Percentiles rank a stretch among this genome's conserved stretches.
Evolutionary conservation across 2,888 invertebrate genomes (phyloP).

Genomic region (Tuta absoluta): DNA sequence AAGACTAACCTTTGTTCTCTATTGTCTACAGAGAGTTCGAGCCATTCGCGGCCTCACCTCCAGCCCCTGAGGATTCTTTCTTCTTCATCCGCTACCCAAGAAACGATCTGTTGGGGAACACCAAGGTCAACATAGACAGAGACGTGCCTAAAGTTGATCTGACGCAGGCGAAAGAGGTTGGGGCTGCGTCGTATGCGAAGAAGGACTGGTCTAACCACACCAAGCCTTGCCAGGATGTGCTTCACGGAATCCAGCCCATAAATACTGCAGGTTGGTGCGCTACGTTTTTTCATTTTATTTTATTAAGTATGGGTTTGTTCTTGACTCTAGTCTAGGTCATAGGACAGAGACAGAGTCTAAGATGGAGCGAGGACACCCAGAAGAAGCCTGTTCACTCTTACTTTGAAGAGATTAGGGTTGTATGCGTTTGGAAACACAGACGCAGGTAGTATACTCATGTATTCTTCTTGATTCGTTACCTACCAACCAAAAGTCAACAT

Average conservation of each 20-base stretch:
- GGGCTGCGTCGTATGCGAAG: slow-evolving; percentile 54
- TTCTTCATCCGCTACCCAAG: slow-evolving; percentile 85
- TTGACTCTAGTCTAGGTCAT: too few species aligned
- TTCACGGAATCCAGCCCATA: slow-evolving; percentile 74
- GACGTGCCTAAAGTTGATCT: slow-evolving; percentile 14
- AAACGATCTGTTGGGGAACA: slow-evolving; percentile 57
- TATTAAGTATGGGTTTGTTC: background rate
- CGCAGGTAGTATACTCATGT: too few species aligned
- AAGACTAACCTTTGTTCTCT: slow-evolving; percentile 15
- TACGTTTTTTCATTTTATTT: too few species aligned
- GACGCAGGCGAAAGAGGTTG: slow-evolving; percentile 51
- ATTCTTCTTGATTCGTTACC: too few species aligned
- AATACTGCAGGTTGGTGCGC: slow-evolving; percentile 69
- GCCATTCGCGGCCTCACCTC: slow-evolving; percentile 83
- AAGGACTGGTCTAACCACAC: slow-evolving; percentile 85
- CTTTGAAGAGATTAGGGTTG: too few species aligned
- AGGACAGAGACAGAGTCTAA: too few species aligned
- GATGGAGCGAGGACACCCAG: too few species aligned
- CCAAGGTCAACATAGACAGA: slow-evolving; percentile 39
- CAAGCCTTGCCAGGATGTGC: slow-evolving; percentile 84
- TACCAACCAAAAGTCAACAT: too few species aligned
- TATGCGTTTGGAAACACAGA: too few species aligned
- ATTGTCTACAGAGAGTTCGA: slow-evolving; percentile 70
- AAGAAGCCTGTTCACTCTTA: too few species aligned
- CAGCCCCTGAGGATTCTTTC: slow-evolving; percentile 87